Evolutionary conservation across 2,113 vertebrate species (phyloP), one percentile per base, ranked within the genome.

Genomic region (Vimba vimba): DNA sequence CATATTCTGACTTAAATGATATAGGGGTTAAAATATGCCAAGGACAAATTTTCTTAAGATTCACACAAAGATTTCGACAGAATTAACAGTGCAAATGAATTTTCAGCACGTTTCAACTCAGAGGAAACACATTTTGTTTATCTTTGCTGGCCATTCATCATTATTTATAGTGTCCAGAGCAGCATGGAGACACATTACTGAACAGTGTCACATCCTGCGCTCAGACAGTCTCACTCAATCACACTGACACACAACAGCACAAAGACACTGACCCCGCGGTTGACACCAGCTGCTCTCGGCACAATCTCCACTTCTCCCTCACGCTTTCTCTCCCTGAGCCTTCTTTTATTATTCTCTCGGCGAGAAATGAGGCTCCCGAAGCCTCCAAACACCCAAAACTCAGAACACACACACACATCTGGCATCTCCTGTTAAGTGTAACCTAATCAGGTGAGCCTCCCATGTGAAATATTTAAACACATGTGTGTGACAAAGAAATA

Each of bases 181-280:
- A 79, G 77, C 55, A 60, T 43, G 55, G 27, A 68, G 55, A 82
- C 39, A 47, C 52, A 81, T 75, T 30, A 52, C 75, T 69, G 66
- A 82, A 86, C 59, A 86, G 45, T 81, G 81, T 68, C 79, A 77
- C 27, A 77, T 83, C 80, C 86, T 79, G 23, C 27, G 12, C 76
- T 30, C 80, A 71, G 21, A 82, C 73, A 68, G 84, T 83, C 83
- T 81, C 45, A 84, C 89, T 86, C 83, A 88, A 74, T 69, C 36
- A 73, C 85, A 76, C 73, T 79, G 81, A 84, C 82, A 84, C 33
- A 52, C 79, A 79, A 79, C 68, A 50, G 82, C 83, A 82, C 83
- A 82, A 81, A 79, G 76, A 75, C 52, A 8, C 83, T 74, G 82
- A 82, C 78, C 85, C 50, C 64, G 71, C 66, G 88, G 55, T 33